These are phyloP conservation scores for Sorex maritimensis DNA, from an alignment of 2,797 vertebrate genomes.

Conservation along the genomic window DNA sequence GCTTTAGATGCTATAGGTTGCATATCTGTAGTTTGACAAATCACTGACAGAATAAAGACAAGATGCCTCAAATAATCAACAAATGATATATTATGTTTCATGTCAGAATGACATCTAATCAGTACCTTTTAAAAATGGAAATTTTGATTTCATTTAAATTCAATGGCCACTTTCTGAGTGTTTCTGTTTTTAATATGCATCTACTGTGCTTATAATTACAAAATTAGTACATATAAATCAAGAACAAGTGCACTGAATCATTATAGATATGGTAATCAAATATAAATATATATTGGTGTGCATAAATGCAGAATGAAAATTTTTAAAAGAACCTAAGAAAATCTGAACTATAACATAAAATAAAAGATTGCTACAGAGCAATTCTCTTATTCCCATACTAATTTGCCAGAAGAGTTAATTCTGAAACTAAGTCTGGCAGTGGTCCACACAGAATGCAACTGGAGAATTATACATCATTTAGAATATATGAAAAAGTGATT, in stretches of 20 bases:
- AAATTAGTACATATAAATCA: constrained; percentile 74
- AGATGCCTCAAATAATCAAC: constrained; percentile 9
- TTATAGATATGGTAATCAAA: constrained; percentile 37
- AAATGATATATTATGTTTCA: constrained; percentile 26
- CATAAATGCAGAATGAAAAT: constrained; percentile 66
- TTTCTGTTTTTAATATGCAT: constrained; percentile 59
- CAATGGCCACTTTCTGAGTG: constrained; percentile 53
- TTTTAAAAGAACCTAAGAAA: constrained; percentile 64
- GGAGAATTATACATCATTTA: constrained; percentile 67
- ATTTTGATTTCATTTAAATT: constrained; percentile 79
- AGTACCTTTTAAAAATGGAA: constrained; percentile 61
- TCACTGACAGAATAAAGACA: constrained; percentile 40
- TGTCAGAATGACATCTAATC: constrained; percentile 60
- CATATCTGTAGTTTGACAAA: constrained; percentile 41
- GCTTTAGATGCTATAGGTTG: constrained; percentile 16
- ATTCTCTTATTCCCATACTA: constrained; percentile 80
- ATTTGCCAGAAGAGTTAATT: constrained; percentile 82
- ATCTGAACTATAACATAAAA: constrained; percentile 70
- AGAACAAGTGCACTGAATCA: constrained; percentile 57
- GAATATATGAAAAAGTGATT: constrained; percentile 70
- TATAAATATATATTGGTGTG: constrained; percentile 62
- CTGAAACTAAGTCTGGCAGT: constrained; percentile 67
- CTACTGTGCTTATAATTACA: constrained; percentile 68
- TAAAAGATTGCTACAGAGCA: constrained; percentile 7
- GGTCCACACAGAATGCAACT: constrained; percentile 41